These are phyloP conservation scores for Otis tarda DNA, from an alignment of 2,113 vertebrate species.

Conservation along the genomic window DNA sequence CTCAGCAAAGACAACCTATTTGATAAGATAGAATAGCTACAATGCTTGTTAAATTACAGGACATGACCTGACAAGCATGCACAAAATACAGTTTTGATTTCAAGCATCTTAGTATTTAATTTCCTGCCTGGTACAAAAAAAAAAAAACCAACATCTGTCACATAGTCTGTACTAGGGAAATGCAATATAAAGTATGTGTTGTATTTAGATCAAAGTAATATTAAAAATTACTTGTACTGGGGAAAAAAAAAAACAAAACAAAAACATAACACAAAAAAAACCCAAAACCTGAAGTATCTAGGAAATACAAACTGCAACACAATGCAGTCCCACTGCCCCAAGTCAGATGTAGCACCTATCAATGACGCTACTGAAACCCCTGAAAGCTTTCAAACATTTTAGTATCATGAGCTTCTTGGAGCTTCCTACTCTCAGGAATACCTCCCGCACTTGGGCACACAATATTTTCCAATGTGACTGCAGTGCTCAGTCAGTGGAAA, in stretches of 20 bases:
- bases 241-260: neutral
- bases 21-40: neutral
- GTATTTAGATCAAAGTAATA: neutral
- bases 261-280: too few relatives aligned
- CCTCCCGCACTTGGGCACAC: neutral
- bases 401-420: neutral
- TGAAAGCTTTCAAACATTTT: neutral
- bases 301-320: neutral
- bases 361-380: neutral
- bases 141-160: neutral
- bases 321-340: neutral
- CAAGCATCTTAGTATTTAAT: neutral
- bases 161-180: neutral
- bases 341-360: neutral
- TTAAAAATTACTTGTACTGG: neutral
- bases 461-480: neutral
- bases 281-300: neutral
- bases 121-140: neutral
- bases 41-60: neutral
- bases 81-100: neutral
- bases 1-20: neutral
- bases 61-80: neutral
- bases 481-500: neutral
- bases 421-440: neutral
- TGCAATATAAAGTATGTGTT: neutral